phyloP scores from a whole-genome alignment of 2,797 vertebrate genomes.

The Streptopelia turtur region DNA sequence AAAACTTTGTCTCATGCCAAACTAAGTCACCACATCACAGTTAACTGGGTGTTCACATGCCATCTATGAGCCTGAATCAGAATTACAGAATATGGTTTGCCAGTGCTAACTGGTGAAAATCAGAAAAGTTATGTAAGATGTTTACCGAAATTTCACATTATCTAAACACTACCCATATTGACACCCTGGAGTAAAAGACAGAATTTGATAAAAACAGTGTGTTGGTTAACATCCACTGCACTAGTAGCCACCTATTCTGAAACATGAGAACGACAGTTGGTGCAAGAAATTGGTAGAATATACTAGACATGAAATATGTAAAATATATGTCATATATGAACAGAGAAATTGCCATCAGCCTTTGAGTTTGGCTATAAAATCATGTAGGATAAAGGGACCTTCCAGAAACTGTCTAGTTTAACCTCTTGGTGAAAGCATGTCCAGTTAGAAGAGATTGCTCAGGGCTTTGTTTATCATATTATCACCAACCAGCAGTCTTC shows the following conservation, averaged over 20 bases:
- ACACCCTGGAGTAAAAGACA: not conserved
- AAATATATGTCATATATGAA: accelerated
- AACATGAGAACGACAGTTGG: not conserved
- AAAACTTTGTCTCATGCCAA: not conserved
- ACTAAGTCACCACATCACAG: not conserved
- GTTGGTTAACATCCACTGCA: not conserved
- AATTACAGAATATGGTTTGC: not conserved
- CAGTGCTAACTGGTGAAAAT: not conserved
- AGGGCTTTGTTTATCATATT: not conserved
- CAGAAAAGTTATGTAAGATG: not conserved
- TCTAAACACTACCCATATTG: not conserved
- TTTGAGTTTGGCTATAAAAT: not conserved
- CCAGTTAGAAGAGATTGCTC: not conserved
- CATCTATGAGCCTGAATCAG: not conserved
- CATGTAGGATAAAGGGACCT: not conserved
- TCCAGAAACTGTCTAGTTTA: not conserved
- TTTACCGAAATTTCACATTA: not conserved
- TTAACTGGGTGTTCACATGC: not conserved
- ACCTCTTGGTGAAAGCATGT: not conserved
- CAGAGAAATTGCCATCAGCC: not conserved
- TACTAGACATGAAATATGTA: not conserved
- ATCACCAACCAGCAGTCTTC: not conserved
- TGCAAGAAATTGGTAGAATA: not conserved
- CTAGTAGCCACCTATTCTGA: not conserved
- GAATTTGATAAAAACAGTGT: not conserved